Conservation (phyloP, 92 coral and sea anemone species). For the Porites rus region DNA sequence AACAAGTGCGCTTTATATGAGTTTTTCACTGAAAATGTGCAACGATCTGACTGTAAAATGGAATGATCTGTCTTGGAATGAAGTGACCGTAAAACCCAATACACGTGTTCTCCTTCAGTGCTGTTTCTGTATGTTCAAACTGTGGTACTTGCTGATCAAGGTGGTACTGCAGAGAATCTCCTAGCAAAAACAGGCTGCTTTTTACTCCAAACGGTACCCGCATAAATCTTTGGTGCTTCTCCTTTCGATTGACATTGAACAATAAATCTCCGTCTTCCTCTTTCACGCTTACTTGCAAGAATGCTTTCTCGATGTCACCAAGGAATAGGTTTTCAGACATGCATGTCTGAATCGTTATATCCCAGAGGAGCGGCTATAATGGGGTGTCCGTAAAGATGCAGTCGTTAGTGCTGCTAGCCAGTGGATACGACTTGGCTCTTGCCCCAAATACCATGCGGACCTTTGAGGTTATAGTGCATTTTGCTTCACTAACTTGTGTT, state of each 20-base stretch:
- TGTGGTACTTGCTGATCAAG: conserved; percentile 35
- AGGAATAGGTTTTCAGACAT: conserved; percentile 63
- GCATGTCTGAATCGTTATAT: conserved; percentile 60
- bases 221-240: conserved; percentile 63
- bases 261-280: conserved; percentile 70
- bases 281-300: conserved; percentile 58
- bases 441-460: conserved; percentile 65
- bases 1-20: too few species aligned
- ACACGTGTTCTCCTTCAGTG: conserved; percentile 56
- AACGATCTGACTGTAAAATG: too few species aligned
- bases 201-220: conserved; percentile 68
- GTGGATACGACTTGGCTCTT: conserved; percentile 48
- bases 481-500: neutral
- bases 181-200: conserved; percentile 59
- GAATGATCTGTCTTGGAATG: too few species aligned
- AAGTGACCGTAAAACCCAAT: too few species aligned
- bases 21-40: too few species aligned
- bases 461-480: conserved; percentile 12
- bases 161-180: conserved; percentile 56
- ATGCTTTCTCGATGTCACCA: conserved; percentile 67
- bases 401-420: conserved; percentile 55
- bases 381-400: conserved; percentile 65
- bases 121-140: conserved; percentile 21
- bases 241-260: conserved; percentile 56
- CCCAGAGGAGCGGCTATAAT: conserved; percentile 59